These are phyloP conservation scores for Trachops cirrhosus DNA, from an alignment of 2,797 vertebrate genomes.

Conservation along the genomic window DNA sequence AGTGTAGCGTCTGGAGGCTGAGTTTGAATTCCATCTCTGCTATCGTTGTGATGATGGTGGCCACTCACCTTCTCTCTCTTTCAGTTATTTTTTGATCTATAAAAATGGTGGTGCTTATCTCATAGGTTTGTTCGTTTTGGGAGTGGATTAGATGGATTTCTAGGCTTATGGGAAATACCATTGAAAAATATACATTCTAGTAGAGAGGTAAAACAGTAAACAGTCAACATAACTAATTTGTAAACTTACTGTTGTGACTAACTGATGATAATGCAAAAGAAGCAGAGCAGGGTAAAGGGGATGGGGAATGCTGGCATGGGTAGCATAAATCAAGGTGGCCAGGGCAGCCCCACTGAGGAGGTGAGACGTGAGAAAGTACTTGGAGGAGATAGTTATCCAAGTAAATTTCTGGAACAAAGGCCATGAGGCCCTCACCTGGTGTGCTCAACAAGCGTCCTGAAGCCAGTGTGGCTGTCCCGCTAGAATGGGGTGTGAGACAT, in stretches of 20 bases:
- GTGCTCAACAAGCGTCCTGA: neutral
- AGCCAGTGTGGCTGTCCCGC: neutral
- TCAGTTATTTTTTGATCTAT: neutral
- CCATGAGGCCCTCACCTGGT: neutral
- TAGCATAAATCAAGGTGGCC: neutral
- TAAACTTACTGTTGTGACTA: neutral
- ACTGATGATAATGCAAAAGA: neutral
- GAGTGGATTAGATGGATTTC: neutral
- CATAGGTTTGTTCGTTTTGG: neutral
- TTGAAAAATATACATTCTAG: neutral
- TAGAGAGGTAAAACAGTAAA: neutral
- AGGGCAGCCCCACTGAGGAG: neutral
- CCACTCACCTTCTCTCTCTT: neutral
- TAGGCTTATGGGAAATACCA: neutral
- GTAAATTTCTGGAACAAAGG: neutral
- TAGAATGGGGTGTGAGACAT: neutral
- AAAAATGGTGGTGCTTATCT: neutral
- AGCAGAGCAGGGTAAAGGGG: neutral
- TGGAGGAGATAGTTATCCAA: neutral
- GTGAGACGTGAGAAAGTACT: neutral
- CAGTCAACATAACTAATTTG: neutral
- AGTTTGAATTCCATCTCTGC: neutral
- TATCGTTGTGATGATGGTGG: neutral
- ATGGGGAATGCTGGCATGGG: fast-evolving
- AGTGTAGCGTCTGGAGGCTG: too few relatives aligned